Conservation (phyloP, 1,140 invertebrate genomes). For the Catajapyx aquilonaris region DNA sequence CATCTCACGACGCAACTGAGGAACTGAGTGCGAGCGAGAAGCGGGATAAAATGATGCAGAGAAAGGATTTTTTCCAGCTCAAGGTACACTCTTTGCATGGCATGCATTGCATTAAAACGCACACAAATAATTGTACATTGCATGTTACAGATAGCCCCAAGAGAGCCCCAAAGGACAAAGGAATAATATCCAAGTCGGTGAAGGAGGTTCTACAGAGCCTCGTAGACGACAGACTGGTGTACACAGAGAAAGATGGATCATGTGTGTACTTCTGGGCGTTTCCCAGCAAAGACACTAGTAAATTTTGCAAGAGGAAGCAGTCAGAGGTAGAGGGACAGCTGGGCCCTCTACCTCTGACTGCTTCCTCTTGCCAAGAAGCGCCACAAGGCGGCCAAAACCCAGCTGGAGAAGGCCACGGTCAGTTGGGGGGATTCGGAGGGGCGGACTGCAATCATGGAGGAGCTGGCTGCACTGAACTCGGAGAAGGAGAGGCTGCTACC, state of each 20-base stretch:
- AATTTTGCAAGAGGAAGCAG: conserved; percentile 35
- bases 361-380: conserved; percentile 37
- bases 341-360: too few relatives aligned
- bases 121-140: not conserved
- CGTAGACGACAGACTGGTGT: conserved; percentile 68
- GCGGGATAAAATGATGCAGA: conserved; percentile 51
- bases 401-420: conserved; percentile 17
- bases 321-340: conserved; percentile 31
- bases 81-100: conserved; percentile 29
- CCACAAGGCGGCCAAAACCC: conserved; percentile 30
- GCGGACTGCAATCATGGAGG: conserved; percentile 26
- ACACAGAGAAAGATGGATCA: conserved; percentile 78
- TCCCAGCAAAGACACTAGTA: conserved; percentile 34
- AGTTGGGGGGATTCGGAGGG: conserved; percentile 32
- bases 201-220: conserved; percentile 70
- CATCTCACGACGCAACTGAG: conserved; percentile 58
- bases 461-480: conserved; percentile 29
- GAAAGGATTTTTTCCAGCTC: conserved; percentile 70
- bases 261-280: conserved; percentile 82
- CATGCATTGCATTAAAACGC: not conserved
- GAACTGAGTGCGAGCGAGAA: conserved; percentile 69
- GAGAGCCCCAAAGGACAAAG: conserved; percentile 59
- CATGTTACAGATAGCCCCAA: conserved; percentile 53
- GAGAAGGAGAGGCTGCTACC: conserved; percentile 30
- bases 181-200: conserved; percentile 56